Evolutionary conservation across 1,140 invertebrate genomes (phyloP).

Genomic region (Heliconius nattereri): DNA sequence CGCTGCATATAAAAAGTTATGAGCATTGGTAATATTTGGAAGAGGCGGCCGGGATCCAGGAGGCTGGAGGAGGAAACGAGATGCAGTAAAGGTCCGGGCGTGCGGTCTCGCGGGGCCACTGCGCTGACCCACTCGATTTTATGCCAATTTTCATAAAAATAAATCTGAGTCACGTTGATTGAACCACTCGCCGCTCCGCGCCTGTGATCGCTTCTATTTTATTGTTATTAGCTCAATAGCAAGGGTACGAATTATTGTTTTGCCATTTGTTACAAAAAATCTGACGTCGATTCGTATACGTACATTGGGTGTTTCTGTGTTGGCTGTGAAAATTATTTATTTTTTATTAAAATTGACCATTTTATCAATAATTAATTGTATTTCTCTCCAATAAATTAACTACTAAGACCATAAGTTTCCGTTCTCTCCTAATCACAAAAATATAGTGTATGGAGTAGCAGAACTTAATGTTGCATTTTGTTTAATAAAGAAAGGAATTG

Average conservation of each 20-base stretch:
- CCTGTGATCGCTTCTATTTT: conserved; percentile 76
- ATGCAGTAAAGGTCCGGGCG: conserved; percentile 79
- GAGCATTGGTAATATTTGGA: conserved; percentile 76
- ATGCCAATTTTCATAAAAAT: conserved; percentile 82
- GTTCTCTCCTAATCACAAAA: too few species aligned
- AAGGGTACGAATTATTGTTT: conserved; percentile 79
- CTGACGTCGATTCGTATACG: neutral
- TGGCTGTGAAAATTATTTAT: neutral
- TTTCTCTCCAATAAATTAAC: too few species aligned
- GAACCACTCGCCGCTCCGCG: conserved; percentile 75
- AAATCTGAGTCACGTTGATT: conserved; percentile 79
- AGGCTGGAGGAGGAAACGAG: conserved; percentile 65
- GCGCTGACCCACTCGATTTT: conserved; percentile 75
- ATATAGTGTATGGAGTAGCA: too few species aligned
- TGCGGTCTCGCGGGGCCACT: conserved; percentile 75
- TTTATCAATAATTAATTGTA: too few species aligned
- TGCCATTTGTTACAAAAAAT: conserved; percentile 67
- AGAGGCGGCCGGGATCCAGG: conserved; percentile 49
- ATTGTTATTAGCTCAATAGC: conserved; percentile 77
- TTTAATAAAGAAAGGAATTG: too few species aligned
- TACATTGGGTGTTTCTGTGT: neutral
- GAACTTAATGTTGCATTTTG: too few species aligned
- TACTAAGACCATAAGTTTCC: too few species aligned
- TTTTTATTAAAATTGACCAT: neutral
- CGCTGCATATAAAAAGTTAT: conserved; percentile 81